Evolutionary conservation across 1,140 invertebrate genomes (phyloP).

Genomic region (Pogonognathellus flavescens): DNA sequence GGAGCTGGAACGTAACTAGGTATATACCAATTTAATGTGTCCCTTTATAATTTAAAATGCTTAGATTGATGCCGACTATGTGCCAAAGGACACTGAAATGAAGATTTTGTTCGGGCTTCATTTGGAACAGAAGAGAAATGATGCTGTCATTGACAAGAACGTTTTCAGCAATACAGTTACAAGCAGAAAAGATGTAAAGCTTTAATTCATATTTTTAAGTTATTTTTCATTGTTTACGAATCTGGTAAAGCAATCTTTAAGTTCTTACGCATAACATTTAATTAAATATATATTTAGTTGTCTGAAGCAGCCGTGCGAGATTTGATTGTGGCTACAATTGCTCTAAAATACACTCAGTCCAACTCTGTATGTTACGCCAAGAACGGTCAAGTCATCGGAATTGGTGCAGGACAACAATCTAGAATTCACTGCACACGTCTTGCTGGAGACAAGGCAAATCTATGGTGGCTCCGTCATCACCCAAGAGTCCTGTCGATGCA

Average conservation of each 20-base stretch:
- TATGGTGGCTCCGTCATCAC: slow-evolving; percentile 93
- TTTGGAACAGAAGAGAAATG: slow-evolving; percentile 92
- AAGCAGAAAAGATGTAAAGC: slow-evolving; percentile 75
- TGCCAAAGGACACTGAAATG: slow-evolving; percentile 84
- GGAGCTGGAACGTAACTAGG: too few species aligned
- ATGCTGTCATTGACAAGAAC: slow-evolving; percentile 84
- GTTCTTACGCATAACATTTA: background rate
- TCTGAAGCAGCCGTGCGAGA: slow-evolving; percentile 85
- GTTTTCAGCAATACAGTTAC: slow-evolving; percentile 90
- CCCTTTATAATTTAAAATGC: slow-evolving; percentile 57
- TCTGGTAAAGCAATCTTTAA: background rate
- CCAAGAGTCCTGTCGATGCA: slow-evolving; percentile 87
- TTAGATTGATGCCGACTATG: slow-evolving; percentile 90
- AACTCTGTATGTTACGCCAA: slow-evolving; percentile 95
- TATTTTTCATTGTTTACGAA: background rate
- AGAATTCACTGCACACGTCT: slow-evolving; percentile 97
- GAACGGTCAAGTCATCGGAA: slow-evolving; percentile 94
- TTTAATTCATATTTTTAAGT: background rate
- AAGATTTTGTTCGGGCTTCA: slow-evolving; percentile 92
- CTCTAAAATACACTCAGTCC: slow-evolving; percentile 98
- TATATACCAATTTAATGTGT: background rate
- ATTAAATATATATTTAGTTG: slow-evolving; percentile 71
- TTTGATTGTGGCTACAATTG: slow-evolving; percentile 95
- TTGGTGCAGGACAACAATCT: slow-evolving; percentile 97
- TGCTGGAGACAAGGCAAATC: slow-evolving; percentile 95